Base-by-base conservation (phyloP, 1,140 invertebrate species). In the Drosophila orosa region DNA sequence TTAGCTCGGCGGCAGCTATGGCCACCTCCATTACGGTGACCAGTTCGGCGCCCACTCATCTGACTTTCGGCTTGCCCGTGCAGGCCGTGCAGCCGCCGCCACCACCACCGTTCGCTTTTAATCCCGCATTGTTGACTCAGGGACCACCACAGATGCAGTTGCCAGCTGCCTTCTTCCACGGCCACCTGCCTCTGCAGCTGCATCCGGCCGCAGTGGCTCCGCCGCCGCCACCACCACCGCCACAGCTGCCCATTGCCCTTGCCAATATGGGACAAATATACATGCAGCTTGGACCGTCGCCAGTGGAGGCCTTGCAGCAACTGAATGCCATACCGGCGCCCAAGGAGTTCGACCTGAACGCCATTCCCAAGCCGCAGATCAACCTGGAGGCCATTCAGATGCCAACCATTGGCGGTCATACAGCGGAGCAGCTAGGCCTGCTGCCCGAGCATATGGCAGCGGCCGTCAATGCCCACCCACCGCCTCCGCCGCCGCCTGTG, bases 81-180 rank as follows among this genome's bases (percentile, higher is more conserved):
- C 91, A 92, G 25, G 29, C 77, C 27, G 78, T 86, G 10, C 81
- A 85, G 25, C 72, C 77, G 15, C 83, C 91, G 31, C 85, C 91
- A 62, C 92, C 65, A 71, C 93, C 92, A 45, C 86, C 83, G 25
- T 84, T 93, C 48, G 85, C 92, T 22, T 90, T 90, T 57, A 92
- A 93, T 57, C 89, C 92, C 0, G 90, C 92, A 31, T 73, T 93
- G 9, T 81, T 90, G 33, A 61, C 80, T 6, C 87, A 90, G 67
- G 74, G 67, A 31, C 80, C 78, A 35, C 89, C 80, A 19, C 86
- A 82, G 47, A 74, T 90, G 76, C 50, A 74, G 22, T 40, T 86
- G 62, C 68, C 89, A 8, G 84, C 82, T 37, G 67, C 73, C 1
- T 85, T 84, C 31, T 84, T 90, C 39, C 80, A 89, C 54, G 67